Percentiles rank a stretch among this genome's conserved stretches.
Conservation (phyloP, 92 coral and sea anemone genomes). For the Zoanthus sansibaricus region DNA sequence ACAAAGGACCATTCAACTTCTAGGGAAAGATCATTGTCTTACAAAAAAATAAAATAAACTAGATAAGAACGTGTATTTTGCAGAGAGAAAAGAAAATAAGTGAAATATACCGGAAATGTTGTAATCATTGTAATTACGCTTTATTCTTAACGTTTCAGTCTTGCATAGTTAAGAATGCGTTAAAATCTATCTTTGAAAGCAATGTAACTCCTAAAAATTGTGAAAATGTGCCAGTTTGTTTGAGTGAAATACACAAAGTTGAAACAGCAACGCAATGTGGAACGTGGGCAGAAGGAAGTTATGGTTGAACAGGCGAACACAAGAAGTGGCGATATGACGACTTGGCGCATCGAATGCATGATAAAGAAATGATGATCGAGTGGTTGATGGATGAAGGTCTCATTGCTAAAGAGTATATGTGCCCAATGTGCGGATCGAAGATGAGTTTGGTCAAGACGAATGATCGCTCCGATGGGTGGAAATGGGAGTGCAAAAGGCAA, state of each 20-base stretch:
- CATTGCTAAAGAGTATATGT: conserved; percentile 13
- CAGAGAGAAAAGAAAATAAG: too few relatives aligned
- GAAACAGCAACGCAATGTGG: neutral
- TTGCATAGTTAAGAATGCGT: neutral
- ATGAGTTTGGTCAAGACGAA: conserved; percentile 53
- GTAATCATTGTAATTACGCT: neutral
- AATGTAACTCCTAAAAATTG: neutral
- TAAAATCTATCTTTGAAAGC: neutral
- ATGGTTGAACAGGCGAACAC: neutral
- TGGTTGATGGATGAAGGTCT: conserved; percentile 49
- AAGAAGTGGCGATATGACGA: conserved; percentile 17
- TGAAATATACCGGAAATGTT: neutral
- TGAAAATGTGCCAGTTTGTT: neutral
- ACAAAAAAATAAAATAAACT: too few relatives aligned
- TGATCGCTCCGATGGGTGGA: conserved; percentile 51
- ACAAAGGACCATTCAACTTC: too few relatives aligned
- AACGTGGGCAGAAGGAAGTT: conserved; percentile 5
- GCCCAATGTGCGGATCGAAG: conserved; percentile 53
- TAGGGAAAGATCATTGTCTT: too few relatives aligned
- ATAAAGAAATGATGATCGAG: conserved; percentile 43
- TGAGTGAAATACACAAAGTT: neutral
- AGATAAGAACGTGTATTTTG: too few relatives aligned
- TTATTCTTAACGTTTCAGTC: neutral
- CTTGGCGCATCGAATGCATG: conserved; percentile 13
- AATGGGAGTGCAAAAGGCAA: conserved; percentile 11